phyloP scores from a whole-genome alignment of 2,113 vertebrate species.

The Ceuthmochares aereus region DNA sequence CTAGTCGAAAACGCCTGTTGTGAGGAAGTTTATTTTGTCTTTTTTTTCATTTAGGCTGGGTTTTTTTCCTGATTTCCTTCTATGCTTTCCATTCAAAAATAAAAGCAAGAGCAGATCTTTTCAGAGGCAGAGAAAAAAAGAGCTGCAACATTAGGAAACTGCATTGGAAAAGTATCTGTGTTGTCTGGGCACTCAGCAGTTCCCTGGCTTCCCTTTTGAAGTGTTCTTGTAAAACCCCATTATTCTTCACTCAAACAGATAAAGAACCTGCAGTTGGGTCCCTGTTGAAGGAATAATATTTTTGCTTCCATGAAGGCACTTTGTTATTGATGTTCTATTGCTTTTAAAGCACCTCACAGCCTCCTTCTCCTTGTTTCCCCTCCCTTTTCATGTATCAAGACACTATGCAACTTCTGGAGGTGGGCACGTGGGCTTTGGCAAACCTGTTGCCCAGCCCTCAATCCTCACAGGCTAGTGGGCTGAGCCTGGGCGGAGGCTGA shows the following conservation, averaged over 20 bases:
- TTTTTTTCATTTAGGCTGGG: background rate
- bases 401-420: background rate
- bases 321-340: background rate
- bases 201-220: background rate
- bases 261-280: background rate
- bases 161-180: background rate
- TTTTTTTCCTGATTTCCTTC: background rate
- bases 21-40: background rate
- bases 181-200: background rate
- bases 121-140: background rate
- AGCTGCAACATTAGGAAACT: background rate
- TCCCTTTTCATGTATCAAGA: background rate
- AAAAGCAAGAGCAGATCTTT: background rate
- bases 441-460: too few species aligned
- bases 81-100: background rate
- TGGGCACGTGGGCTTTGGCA: background rate
- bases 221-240: background rate
- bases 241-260: background rate
- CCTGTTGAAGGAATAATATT: background rate
- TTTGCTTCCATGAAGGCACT: background rate
- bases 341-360: background rate
- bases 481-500: background rate
- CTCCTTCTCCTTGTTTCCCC: background rate
- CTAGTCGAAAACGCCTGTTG: background rate
- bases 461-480: fast-evolving